Base-by-base conservation (phyloP, 2,113 vertebrate species). In the Myocastor coypus region DNA sequence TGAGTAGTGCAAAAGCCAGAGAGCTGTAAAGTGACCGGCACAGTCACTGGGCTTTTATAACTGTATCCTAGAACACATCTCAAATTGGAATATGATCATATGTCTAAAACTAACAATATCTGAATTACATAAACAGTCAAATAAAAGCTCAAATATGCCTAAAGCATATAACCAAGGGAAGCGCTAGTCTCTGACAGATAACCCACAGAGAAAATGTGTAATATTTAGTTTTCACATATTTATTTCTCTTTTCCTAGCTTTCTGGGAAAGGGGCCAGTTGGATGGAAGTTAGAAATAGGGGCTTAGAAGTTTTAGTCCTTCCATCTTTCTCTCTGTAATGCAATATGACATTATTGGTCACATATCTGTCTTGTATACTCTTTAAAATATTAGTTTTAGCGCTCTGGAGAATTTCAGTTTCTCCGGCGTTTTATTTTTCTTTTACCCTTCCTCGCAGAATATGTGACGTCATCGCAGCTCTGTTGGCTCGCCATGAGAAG, bases 401-500 rank as follows among this genome's bases (percentile, higher is more conserved):
- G 97, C 97, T 98, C 96, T 97, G 98, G 98, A 98, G 98, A 96
- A 98, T 98, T 98, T 98, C 98, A 93, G 96, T 98, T 98, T 96
- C 89, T 97, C 96, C 96, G 83, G 89, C 11, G 46, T 12, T 50
- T 91, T 87, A 42, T 88, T 89, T 78, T 68, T 24, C 7, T 69
- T 11, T 63, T 57, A n/a, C 4, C 10, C 5, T 19, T 69, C 37
- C 78, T 69, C 98, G 97, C 92, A 98, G 98, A 98, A 98, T 97
- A 96, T 98, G 97, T 98, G 98, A 98, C 98, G 97, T 98, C 98
- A 98, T 98, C 98, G 98, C 97, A 98, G 96, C 98, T 98, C 98
- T 98, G 98, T 99, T 99, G 99, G 98, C 98, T 98, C 97, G 95
- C 97, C 92, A 89, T 95, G 97, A 98, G 97, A 98, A 98, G 98